Evolutionary conservation across 2,797 vertebrate species (phyloP), one percentile per base, ranked within the genome.

Genomic region (Bufotes viridis): DNA sequence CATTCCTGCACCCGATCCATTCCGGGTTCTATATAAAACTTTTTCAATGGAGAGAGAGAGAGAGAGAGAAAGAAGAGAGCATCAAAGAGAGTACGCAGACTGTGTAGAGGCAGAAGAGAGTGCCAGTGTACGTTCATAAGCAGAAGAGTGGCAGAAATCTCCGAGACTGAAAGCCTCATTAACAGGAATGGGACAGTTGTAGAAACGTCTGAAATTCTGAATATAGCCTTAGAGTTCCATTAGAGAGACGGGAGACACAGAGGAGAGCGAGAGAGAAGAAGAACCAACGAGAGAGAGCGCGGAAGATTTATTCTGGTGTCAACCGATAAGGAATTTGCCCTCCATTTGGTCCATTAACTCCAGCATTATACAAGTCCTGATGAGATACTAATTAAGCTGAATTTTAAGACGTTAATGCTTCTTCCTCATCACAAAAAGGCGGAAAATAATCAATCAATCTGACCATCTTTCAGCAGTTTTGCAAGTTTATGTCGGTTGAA

Each of bases 11-110:
- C 86, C 22, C 65, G 92, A 84, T 90, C 86, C 49, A 90, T 91
- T 81, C 84, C 83, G 82, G 67, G 63, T 26, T 78, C 72, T 55
- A 26, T 91, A 90, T 90, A 90, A 89, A 90, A 84, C 34, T 92
- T 42, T 72, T 34, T 42, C 9, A 0, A 42, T 42, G 17, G 67
- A 20, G 34, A 42, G 12, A 10, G 42, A 42, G 67, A 20, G 34
- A 42, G 12, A 10, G 42, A 42, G 0, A 42, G 42, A 42, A 42
- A 42, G 42, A 42, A 42, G 42, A 6, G 42, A 42, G 42, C 42
- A 42, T 42, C 42, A 42, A 6, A 42, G 42, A 42, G 42, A 42
- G 42, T 42, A 34, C 34, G 11, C 13, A 55, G 53, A 2, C 2
- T 55, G 53, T 12, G 53, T 55, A 55, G 9, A 57, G 55, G 14